Base-by-base conservation (phyloP, 2,113 vertebrate genomes). In the Limanda limanda region DNA sequence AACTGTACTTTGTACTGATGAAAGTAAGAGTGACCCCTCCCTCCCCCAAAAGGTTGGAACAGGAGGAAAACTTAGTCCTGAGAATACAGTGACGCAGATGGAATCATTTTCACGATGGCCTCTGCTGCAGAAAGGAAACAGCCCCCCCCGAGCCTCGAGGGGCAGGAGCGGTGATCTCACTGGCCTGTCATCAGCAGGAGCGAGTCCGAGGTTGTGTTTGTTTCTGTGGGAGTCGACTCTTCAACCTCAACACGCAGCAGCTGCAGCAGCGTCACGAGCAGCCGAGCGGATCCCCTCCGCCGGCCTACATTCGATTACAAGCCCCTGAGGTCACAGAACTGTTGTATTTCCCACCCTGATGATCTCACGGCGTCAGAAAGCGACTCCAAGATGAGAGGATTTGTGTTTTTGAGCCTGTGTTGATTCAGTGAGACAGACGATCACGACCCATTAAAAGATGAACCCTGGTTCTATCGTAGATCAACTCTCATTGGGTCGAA, bases 391-490 rank as follows among this genome's bases (percentile, higher is more conserved):
- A 3, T 0, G 40, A 12, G 31, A 31, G 27, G 27, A 31, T 31
- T 31, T 31, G 31, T 31, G 6, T 31, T 8, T 40, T 12, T 40
- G 37, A 1, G 9, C 1, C 9, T 7, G 31, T 31, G 31, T 7
- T 6, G 31, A 31, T 31, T 31, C 31, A 31, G 31, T 31, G 6
- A 31, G 51, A 73, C 0, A 62, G 40, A 48, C 47, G 63, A 63
- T 83, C 69, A 60, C 85, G 73, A 55, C 2, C 31, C 40, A 69
- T 80, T 81, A 66, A 72, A 75, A 65, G 11, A 84, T 37, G 8
- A 84, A 71, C 24, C n/a, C 55, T 47, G 40, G 10, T 51, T 21
- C 35, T 18, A 21, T 77, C 42, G 48, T 11, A 23, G 25, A 76
- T 83, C 31, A 40, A 5, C 73, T 76, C 31, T 57, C 4, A 42